Evolutionary conservation across 2,113 vertebrate genomes (phyloP).

Genomic region (Platanista minor): DNA sequence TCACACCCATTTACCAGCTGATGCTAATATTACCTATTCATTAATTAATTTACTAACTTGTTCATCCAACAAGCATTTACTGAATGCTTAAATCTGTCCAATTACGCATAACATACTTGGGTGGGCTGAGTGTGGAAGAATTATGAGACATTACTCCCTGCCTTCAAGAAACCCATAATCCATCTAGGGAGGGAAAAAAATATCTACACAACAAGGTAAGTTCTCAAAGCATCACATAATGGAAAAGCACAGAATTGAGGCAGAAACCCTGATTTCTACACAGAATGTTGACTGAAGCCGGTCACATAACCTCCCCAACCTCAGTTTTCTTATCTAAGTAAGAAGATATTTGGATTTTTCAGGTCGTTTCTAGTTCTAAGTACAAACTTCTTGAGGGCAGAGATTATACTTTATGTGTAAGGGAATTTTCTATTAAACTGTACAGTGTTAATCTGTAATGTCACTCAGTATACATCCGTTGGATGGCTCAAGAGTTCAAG

Average conservation of each 20-base stretch:
- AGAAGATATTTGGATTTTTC: not conserved
- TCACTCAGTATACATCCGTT: not conserved
- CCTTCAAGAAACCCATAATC: not conserved
- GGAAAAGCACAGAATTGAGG: not conserved
- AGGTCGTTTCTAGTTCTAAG: not conserved
- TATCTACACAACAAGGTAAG: not conserved
- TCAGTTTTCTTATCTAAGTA: not conserved
- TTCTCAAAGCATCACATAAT: not conserved
- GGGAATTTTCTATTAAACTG: not conserved
- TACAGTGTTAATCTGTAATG: not conserved
- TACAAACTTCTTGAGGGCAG: not conserved
- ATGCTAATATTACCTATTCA: not conserved
- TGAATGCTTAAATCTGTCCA: not conserved
- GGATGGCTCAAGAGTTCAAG: not conserved
- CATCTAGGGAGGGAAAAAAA: not conserved
- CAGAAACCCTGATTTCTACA: not conserved
- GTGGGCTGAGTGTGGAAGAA: not conserved
- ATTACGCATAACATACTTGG: not conserved
- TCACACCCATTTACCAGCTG: not conserved
- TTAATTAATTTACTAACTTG: not conserved
- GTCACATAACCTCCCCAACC: not conserved
- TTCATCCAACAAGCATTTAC: not conserved
- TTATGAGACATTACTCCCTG: not conserved
- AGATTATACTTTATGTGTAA: not conserved
- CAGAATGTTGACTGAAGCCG: not conserved